These are phyloP conservation scores for Scelioninae gen. 2 DNA, from an alignment of 2,888 invertebrate genomes.

Conservation along the genomic window DNA sequence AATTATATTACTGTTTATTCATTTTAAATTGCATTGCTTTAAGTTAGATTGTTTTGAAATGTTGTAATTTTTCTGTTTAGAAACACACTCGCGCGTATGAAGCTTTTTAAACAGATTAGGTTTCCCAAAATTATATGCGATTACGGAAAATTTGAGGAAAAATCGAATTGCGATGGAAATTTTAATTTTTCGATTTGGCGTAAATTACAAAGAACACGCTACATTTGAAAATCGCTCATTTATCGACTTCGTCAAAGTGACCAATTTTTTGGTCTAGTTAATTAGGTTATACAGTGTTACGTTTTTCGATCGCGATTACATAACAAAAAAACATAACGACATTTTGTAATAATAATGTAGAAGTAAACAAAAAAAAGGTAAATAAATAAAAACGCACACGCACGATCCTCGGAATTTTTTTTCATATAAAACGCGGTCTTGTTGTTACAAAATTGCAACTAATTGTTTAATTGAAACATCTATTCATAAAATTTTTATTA, in stretches of 20 bases:
- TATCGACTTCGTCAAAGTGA: slow-evolving; percentile 17
- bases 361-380: too few species aligned
- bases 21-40: too few species aligned
- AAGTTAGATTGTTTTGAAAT: too few species aligned
- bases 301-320: slow-evolving; percentile 25
- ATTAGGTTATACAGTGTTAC: slow-evolving; percentile 23
- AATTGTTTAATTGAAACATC: slow-evolving; percentile 52
- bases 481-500: slow-evolving; percentile 46
- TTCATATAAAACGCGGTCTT: too few species aligned
- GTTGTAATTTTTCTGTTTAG: too few species aligned
- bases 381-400: not conserved
- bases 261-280: slow-evolving; percentile 31
- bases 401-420: too few species aligned
- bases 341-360: slow-evolving; percentile 33
- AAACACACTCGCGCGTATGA: too few species aligned
- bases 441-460: slow-evolving; percentile 32
- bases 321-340: slow-evolving; percentile 30
- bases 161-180: slow-evolving; percentile 20
- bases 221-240: too few species aligned
- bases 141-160: slow-evolving; percentile 6
- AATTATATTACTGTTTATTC: too few species aligned
- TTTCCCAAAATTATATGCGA: too few species aligned
- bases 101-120: too few species aligned
- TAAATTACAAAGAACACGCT: too few species aligned
- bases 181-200: slow-evolving; percentile 30